phyloP scores from a whole-genome alignment of 2,797 vertebrate species.

The Chanos chanos region DNA sequence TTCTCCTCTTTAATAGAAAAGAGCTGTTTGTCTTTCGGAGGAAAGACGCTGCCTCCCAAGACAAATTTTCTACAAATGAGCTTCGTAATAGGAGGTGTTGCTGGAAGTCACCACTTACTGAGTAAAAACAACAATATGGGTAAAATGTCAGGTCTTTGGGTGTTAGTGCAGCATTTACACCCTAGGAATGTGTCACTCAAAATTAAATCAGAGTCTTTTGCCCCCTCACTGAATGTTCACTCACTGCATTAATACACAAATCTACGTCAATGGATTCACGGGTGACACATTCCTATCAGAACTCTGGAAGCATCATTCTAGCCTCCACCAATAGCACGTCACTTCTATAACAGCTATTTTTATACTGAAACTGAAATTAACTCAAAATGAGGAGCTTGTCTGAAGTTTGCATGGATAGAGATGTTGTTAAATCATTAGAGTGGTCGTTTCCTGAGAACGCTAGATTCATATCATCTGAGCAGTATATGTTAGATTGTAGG shows the following conservation, averaged over 20 bases:
- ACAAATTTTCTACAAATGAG: conserved; percentile 25
- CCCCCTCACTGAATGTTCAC: conserved; percentile 40
- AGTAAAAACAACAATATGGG: conserved; percentile 41
- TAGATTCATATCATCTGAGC: too few relatives aligned
- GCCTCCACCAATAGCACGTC: too few relatives aligned
- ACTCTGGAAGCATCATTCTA: too few relatives aligned
- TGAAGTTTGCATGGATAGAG: too few relatives aligned
- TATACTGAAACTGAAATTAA: too few relatives aligned
- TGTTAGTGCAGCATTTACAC: conserved; percentile 48
- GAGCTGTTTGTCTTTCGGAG: conserved; percentile 36
- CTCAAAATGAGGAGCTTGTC: too few relatives aligned
- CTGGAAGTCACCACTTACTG: conserved; percentile 39
- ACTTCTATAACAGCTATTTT: neutral
- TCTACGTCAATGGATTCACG: conserved; percentile 31
- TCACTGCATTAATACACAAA: conserved; percentile 27
- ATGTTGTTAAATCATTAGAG: too few relatives aligned
- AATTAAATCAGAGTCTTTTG: conserved; percentile 40
- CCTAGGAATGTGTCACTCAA: conserved; percentile 45
- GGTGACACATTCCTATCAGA: conserved; percentile 15
- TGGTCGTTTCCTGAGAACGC: too few relatives aligned
- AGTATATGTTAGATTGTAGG: too few relatives aligned
- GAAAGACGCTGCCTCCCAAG: conserved; percentile 10
- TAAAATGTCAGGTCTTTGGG: conserved; percentile 48
- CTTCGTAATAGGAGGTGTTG: conserved; percentile 34
- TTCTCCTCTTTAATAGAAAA: conserved; percentile 30